phyloP scores from a whole-genome alignment of 37 sponge, comb jelly and placozoan genomes.

The Ephydatia muelleri region DNA sequence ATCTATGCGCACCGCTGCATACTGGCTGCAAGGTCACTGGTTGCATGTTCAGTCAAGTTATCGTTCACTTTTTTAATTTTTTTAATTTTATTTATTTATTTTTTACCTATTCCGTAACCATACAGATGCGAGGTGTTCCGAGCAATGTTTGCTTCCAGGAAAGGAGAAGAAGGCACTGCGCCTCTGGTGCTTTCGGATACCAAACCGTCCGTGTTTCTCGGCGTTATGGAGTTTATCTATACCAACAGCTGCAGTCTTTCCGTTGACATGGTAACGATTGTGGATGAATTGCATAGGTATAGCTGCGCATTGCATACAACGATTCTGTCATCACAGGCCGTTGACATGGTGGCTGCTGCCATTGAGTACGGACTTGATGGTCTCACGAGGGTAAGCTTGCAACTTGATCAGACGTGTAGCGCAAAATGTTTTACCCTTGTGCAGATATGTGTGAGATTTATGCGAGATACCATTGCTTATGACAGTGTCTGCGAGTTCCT shows the following conservation, averaged over 20 bases:
- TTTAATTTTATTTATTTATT: neutral
- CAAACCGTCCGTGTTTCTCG: constrained; percentile 83
- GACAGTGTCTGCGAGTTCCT: constrained; percentile 93
- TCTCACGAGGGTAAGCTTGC: constrained; percentile 60
- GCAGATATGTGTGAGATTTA: constrained; percentile 91
- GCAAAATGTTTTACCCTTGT: neutral
- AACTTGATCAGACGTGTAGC: neutral
- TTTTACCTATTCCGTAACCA: neutral
- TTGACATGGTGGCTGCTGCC: constrained; percentile 86
- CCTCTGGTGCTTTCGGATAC: constrained; percentile 94
- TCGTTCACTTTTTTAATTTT: neutral
- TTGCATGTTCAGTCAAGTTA: too few relatives aligned
- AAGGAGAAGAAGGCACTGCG: constrained; percentile 38
- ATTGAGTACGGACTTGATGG: constrained; percentile 97
- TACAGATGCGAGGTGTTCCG: constrained; percentile 94
- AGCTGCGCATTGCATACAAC: neutral
- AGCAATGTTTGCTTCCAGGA: constrained; percentile 91
- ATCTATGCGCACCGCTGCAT: constrained; percentile 87
- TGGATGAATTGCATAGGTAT: neutral
- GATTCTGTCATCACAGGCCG: constrained; percentile 39
- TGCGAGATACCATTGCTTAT: constrained; percentile 80
- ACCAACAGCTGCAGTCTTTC: constrained; percentile 92
- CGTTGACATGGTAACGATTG: constrained; percentile 49
- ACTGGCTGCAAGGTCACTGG: constrained; percentile 72
- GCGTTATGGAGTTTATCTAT: constrained; percentile 95